phyloP scores from a whole-genome alignment of 1,140 invertebrate genomes.

The Ridgeia piscesae region DNA sequence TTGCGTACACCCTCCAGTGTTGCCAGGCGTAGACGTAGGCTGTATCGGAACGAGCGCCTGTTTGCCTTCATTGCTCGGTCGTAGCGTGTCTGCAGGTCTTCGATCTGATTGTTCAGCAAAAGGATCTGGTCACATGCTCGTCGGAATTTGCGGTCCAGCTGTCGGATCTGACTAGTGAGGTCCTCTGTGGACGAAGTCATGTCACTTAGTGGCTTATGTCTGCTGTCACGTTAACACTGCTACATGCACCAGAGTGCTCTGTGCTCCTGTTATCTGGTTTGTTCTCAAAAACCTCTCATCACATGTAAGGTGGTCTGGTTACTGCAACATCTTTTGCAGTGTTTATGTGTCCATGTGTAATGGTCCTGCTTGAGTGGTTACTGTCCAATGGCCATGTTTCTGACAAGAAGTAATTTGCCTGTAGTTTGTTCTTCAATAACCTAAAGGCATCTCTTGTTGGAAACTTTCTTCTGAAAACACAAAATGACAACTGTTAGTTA shows the following conservation, averaged over 20 bases:
- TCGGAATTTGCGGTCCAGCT: slow-evolving; percentile 21
- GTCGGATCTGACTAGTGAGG: slow-evolving; percentile 55
- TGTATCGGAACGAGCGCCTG: slow-evolving; percentile 20
- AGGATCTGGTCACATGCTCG: slow-evolving; percentile 20
- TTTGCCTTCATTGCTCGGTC: slow-evolving; percentile 15
- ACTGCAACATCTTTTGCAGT: not conserved
- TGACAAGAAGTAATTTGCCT: not conserved
- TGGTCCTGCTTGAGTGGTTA: not conserved
- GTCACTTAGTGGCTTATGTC: not conserved
- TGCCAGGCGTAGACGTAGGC: slow-evolving; percentile 7
- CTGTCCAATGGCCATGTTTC: not conserved
- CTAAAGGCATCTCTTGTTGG: not conserved
- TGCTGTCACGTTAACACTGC: no score
- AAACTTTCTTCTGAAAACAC: not conserved
- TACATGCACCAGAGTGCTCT: not conserved
- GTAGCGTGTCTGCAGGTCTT: slow-evolving; percentile 20
- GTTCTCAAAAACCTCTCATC: not conserved
- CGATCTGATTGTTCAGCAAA: slow-evolving; percentile 19
- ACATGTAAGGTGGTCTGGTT: not conserved
- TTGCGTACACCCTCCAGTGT: slow-evolving; percentile 21
- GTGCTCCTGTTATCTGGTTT: not conserved
- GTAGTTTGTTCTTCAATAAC: not conserved
- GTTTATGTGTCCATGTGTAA: not conserved
- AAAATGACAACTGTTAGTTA: not conserved
- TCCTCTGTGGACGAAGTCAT: not conserved